Base-by-base conservation (phyloP, 1,140 invertebrate genomes). In the Helicoverpa armigera region DNA sequence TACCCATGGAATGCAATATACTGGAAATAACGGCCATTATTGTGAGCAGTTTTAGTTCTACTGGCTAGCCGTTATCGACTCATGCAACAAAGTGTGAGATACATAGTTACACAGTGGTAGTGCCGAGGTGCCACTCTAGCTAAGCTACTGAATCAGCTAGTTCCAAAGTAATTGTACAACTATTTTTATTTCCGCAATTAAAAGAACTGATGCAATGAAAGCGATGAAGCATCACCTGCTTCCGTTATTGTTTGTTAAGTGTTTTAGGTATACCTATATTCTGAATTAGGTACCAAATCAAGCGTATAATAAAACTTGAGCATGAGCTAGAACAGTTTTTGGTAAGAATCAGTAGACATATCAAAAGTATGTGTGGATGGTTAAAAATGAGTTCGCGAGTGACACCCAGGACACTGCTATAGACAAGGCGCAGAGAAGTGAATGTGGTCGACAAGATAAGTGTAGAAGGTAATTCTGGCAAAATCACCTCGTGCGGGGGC, bases 391-490 rank as follows among this genome's bases (percentile, higher is more conserved):
- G 61, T 35, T 78, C 70, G 87, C 85, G 86, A 90, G 91, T 93
- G 91, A 91, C 91, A 93, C 91, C 89, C 87, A 89, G 88, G 87
- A 89, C 87, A 91, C 78, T 81, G 85, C 86, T 88, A 89, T 87
- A 91, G 69, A 88, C 82, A 89, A 91, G 88, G 87, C 86, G 83
- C 76, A 91, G 84, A 91, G 85, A 91, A 89, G 89, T 91, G 89
- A 88, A 88, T 85, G 91, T 92, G 86, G 83, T 85, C 82, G 82
- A 85, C 83, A 81, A 85, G 78, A 85, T 86, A 87, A 85, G 89
- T 91, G 91, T 92, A 91, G 87, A 89, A 92, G 92, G 92, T 94
- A 94, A 94, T 84, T 94, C 92, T 94, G 92, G 93, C 93, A 94
- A 94, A 94, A 93, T 94, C 93, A 94, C 93, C 93, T 94, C 92